A percentile compares a stretch with the other conserved stretches of the same genome.
These are phyloP conservation scores for Pseudorhombus dupliciocellatus DNA, from an alignment of 2,113 vertebrate species.

Conservation along the genomic window DNA sequence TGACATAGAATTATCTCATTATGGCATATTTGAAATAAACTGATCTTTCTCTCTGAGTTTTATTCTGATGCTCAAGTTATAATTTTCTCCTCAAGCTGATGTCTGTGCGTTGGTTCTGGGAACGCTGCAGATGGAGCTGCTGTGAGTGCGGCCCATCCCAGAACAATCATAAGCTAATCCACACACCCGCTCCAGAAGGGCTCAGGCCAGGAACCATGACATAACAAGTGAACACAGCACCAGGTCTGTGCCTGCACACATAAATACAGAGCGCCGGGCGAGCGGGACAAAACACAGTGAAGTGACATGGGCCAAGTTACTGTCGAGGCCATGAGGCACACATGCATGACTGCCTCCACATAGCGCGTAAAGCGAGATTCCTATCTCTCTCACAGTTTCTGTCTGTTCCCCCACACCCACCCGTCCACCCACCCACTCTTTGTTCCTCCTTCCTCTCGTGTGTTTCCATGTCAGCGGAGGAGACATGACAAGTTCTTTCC, in stretches of 20 bases:
- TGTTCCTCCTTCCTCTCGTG: slow-evolving; percentile 31
- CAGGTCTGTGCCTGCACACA: slow-evolving; percentile 25
- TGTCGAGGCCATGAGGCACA: slow-evolving; percentile 25
- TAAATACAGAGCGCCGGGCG: slow-evolving; percentile 29
- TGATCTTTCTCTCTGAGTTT: not conserved
- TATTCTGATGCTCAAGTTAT: not conserved
- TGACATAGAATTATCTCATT: not conserved
- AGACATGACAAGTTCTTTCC: slow-evolving; percentile 78
- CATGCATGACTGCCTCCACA: slow-evolving; percentile 50
- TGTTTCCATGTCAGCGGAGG: slow-evolving; percentile 63
- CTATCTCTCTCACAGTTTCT: slow-evolving; percentile 33
- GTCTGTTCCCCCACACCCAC: not conserved
- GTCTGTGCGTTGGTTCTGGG: not conserved
- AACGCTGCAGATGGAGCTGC: slow-evolving; percentile 3
- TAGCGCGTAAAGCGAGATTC: slow-evolving; percentile 34
- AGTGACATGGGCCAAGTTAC: slow-evolving; percentile 34
- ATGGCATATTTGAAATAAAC: not conserved
- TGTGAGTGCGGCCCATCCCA: slow-evolving; percentile 20
- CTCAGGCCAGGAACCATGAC: slow-evolving; percentile 31
- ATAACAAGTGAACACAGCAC: slow-evolving; percentile 32
- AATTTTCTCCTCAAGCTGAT: not conserved
- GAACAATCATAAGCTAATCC: slow-evolving; percentile 41
- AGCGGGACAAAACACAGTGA: slow-evolving; percentile 25
- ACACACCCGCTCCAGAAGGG: slow-evolving; percentile 7
- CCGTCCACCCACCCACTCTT: not conserved